Base-by-base conservation (phyloP, 2,113 vertebrate genomes). In the Chaetorhynchus papuensis region DNA sequence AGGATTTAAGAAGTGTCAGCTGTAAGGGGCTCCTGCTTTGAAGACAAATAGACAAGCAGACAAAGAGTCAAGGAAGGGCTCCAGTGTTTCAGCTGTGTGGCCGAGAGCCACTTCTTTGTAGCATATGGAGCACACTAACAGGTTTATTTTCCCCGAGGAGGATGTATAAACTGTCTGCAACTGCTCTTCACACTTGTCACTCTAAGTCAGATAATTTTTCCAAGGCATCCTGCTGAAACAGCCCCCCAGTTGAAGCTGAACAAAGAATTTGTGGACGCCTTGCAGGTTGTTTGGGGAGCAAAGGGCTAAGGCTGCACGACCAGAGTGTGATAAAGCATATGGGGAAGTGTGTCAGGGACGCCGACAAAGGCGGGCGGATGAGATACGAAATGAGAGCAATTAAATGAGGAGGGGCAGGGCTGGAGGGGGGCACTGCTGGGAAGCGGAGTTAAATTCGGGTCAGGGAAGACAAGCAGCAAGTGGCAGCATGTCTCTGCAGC, bases 151-250 rank as follows among this genome's bases (percentile, higher is more conserved):
- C 91, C 91, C 91, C 7, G 70, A 96, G 96, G 89, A 97, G 87
- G 89, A 72, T 79, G 87, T 71, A 96, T 94, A 97, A 97, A 97
- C 95, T 96, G 95, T 94, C 89, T 95, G 89, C 93, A 95, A 95
- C 81, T 91, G 91, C 94, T 95, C 94, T 94, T 95, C 95, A 93
- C 93, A 95, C 95, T 96, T 97, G 91, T 94, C 94, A 95, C 72
- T 92, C 83, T 53, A 94, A 93, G 89, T 94, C 94, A 95, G 69
- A 60, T 57, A 78, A 82, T 87, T 93, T 94, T 89, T 85, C 94
- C 49, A 26, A 87, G 70, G 81, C 65, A 49, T 61, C 69, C 69
- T 72, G 81, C 64, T 22, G 16, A 76, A 94, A 37, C 21, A 84
- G 41, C 45, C 87, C 81, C 61, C 30, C 17, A 31, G 21, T 7